phyloP scores from a whole-genome alignment of 2,888 invertebrate genomes.

The Apeira syringaria region DNA sequence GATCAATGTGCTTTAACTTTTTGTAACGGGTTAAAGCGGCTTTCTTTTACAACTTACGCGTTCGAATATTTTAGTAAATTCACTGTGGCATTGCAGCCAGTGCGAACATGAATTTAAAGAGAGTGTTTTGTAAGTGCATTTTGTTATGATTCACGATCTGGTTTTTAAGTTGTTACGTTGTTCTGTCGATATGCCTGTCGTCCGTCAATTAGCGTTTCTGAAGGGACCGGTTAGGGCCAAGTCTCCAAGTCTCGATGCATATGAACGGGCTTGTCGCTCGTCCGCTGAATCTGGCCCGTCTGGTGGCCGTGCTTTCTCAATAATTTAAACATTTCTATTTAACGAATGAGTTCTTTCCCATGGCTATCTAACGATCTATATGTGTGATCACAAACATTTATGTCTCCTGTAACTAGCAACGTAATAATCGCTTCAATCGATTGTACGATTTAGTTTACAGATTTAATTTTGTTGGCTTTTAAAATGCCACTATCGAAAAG shows the following conservation, averaged over 20 bases:
- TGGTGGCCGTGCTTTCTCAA: slow-evolving; percentile 47
- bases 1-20: slow-evolving; percentile 68
- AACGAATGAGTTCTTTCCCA: slow-evolving; percentile 31
- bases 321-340: slow-evolving; percentile 42
- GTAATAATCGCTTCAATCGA: slow-evolving; percentile 14
- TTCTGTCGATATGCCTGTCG: slow-evolving; percentile 48
- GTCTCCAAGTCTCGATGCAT: slow-evolving; percentile 54
- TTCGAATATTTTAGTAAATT: slow-evolving; percentile 61
- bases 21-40: slow-evolving; percentile 47
- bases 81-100: slow-evolving; percentile 41
- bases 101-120: slow-evolving; percentile 55
- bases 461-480: slow-evolving; percentile 11
- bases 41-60: slow-evolving; percentile 55
- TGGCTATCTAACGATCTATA: slow-evolving; percentile 26
- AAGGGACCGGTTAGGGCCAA: slow-evolving; percentile 63
- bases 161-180: slow-evolving; percentile 45
- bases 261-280: slow-evolving; percentile 49
- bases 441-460: slow-evolving; percentile 7
- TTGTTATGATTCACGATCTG: slow-evolving; percentile 37
- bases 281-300: slow-evolving; percentile 41
- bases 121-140: slow-evolving; percentile 39
- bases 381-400: slow-evolving; percentile 9
- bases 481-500: slow-evolving; percentile 14
- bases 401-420: slow-evolving; percentile 9
- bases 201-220: slow-evolving; percentile 71